Percentiles rank a stretch among this genome's conserved stretches.
These are phyloP conservation scores for Tetragnatha versicolor DNA, from an alignment of 1,140 invertebrate species.

Conservation along the genomic window DNA sequence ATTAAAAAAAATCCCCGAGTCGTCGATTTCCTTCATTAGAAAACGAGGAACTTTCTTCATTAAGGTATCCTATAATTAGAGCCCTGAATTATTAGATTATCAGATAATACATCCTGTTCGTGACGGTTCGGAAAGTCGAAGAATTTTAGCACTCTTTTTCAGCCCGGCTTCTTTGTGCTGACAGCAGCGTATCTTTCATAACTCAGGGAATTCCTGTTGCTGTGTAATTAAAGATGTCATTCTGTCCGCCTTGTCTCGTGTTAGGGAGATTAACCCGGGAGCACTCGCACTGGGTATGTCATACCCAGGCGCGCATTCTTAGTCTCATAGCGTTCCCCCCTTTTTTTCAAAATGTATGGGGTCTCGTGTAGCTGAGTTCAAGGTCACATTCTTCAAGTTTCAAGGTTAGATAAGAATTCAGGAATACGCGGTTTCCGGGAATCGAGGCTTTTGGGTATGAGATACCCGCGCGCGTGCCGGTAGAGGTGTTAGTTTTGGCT, in stretches of 20 bases:
- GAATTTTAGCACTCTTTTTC: neutral
- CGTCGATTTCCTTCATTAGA: conserved; percentile 9
- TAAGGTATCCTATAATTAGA: neutral
- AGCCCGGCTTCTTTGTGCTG: neutral
- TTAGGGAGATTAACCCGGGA: neutral
- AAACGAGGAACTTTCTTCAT: conserved; percentile 3
- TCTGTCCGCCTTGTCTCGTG: neutral
- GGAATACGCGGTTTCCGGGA: too few species aligned
- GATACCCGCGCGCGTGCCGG: too few species aligned
- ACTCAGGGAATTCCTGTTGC: neutral
- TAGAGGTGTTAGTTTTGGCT: too few species aligned
- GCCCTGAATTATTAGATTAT: neutral
- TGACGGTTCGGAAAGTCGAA: neutral
- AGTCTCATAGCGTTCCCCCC: too few species aligned
- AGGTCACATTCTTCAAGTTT: too few species aligned
- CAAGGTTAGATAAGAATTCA: too few species aligned
- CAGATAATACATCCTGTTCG: neutral
- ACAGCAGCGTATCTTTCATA: neutral
- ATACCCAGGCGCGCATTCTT: too few species aligned
- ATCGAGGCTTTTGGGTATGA: too few species aligned
- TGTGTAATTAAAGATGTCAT: neutral
- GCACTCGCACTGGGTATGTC: too few species aligned
- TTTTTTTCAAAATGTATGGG: too few species aligned
- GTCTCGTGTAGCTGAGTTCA: too few species aligned
- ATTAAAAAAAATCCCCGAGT: too few species aligned